Evolutionary conservation across 2,113 vertebrate species (phyloP).

Genomic region (Atlantisia rogersi): DNA sequence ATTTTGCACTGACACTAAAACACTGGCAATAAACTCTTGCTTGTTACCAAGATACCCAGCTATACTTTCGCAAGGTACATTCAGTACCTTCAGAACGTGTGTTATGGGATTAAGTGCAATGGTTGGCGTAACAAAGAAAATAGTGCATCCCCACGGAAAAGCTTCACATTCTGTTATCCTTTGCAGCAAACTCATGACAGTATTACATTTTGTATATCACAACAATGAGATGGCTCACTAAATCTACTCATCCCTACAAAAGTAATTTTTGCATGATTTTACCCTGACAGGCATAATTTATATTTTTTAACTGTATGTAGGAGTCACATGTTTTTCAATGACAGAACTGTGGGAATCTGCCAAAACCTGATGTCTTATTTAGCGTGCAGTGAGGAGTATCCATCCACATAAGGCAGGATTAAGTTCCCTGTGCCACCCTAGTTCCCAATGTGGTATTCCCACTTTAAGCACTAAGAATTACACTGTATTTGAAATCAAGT

Average conservation of each 20-base stretch:
- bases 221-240: not conserved
- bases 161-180: not conserved
- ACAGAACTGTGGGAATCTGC: not conserved
- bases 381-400: not conserved
- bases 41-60: not conserved
- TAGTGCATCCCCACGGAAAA: not conserved
- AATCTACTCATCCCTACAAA: not conserved
- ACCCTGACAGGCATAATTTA: not conserved
- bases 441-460: not conserved
- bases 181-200: not conserved
- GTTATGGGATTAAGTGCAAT: not conserved
- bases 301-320: not conserved
- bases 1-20: not conserved
- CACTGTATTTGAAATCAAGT: not conserved
- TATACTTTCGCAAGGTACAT: not conserved
- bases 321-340: not conserved
- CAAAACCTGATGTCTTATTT: not conserved
- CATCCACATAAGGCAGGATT: not conserved
- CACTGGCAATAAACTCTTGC: not conserved
- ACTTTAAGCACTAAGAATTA: not conserved
- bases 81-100: not conserved
- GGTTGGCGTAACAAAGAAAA: not conserved
- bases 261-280: not conserved
- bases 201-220: not conserved
- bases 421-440: not conserved